Evolutionary conservation across 2,797 vertebrate species (phyloP).

Genomic region (Acomys russatus): DNA sequence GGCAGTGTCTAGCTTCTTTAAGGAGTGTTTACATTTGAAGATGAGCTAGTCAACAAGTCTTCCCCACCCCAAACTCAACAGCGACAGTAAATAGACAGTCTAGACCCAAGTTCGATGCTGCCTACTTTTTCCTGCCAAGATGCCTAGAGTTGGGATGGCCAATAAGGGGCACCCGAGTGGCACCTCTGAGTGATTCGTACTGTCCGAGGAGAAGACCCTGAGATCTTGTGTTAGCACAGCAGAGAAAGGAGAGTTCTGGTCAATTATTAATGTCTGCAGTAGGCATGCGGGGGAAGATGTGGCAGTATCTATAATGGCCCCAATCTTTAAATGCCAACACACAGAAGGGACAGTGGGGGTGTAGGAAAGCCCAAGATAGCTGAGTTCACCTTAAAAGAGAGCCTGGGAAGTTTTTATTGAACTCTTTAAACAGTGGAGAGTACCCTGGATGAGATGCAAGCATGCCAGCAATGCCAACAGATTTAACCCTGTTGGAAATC

Average conservation of each 20-base stretch:
- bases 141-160: background rate
- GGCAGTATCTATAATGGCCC: background rate
- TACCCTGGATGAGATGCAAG: background rate
- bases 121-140: background rate
- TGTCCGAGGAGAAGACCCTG: background rate
- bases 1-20: constrained; percentile 51
- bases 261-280: background rate
- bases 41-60: constrained; percentile 24
- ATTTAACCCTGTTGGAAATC: constrained; percentile 1
- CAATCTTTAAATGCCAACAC: background rate
- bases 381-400: background rate
- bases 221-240: background rate
- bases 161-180: background rate
- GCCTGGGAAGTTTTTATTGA: background rate
- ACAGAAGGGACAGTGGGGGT: background rate
- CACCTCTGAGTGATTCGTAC: background rate
- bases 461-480: background rate
- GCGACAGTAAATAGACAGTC: background rate
- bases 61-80: background rate
- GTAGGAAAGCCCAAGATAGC: fast-evolving
- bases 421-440: background rate
- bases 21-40: constrained; percentile 63
- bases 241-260: background rate
- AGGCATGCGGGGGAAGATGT: background rate
- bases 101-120: background rate